Conservation (phyloP, 1,140 invertebrate genomes). For the Drosophila bipectinata region DNA sequence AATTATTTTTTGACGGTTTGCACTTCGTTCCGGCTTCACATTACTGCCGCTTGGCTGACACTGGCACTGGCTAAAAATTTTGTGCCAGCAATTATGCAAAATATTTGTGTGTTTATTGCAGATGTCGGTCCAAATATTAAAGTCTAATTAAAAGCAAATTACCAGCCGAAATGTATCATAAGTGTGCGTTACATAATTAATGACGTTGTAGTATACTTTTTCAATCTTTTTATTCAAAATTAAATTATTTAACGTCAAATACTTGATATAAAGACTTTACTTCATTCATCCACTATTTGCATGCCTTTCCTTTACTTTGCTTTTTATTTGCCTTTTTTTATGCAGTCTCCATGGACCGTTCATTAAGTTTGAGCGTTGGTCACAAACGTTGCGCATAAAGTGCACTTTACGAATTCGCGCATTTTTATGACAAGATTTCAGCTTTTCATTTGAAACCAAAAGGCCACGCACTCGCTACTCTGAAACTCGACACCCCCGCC, state of each 20-base stretch:
- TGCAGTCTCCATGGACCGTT: slow-evolving; percentile 29
- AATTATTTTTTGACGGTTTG: slow-evolving; percentile 42
- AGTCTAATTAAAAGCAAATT: slow-evolving; percentile 67
- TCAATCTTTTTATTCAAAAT: background rate
- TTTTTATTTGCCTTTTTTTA: slow-evolving; percentile 17
- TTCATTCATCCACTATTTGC: slow-evolving; percentile 3
- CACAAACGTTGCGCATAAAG: slow-evolving; percentile 63
- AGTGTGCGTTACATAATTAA: slow-evolving; percentile 12
- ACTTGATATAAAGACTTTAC: background rate
- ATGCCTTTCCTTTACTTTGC: background rate
- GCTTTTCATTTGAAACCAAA: slow-evolving; percentile 67
- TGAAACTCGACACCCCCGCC: slow-evolving; percentile 3
- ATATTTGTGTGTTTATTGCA: slow-evolving; percentile 38
- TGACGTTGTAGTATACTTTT: background rate
- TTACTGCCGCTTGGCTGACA: slow-evolving; percentile 11
- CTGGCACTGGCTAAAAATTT: slow-evolving; percentile 39
- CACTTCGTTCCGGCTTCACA: slow-evolving; percentile 27
- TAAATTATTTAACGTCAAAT: background rate
- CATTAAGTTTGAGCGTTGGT: slow-evolving; percentile 27
- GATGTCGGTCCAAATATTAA: slow-evolving; percentile 59
- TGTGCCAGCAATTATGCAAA: slow-evolving; percentile 65
- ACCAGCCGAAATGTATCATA: slow-evolving; percentile 16
- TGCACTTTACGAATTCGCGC: slow-evolving; percentile 80
- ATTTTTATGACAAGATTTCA: slow-evolving; percentile 77
- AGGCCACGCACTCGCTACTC: slow-evolving; percentile 19